phyloP scores from a whole-genome alignment of 1,140 invertebrate species.

The Cydia strobilella region DNA sequence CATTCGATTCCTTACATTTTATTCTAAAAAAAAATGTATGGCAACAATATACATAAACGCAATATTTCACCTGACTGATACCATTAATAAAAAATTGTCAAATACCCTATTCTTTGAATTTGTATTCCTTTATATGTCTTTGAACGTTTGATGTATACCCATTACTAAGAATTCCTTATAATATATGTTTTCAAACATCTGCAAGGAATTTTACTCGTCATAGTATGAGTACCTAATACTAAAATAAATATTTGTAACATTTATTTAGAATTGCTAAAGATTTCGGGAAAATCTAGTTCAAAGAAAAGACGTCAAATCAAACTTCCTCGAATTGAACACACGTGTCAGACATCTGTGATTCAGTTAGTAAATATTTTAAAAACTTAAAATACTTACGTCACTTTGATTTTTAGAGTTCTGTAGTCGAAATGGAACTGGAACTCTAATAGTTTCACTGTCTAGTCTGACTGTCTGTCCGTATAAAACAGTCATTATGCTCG shows the following conservation, averaged over 20 bases:
- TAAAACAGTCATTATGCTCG: no score
- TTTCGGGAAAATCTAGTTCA: not conserved
- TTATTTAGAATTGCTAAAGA: not conserved
- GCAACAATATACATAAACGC: no score
- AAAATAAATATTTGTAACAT: slow-evolving; percentile 18
- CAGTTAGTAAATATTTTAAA: not conserved
- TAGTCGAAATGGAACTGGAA: no score
- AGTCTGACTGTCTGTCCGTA: no score
- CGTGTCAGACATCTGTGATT: not conserved
- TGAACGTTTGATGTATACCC: slow-evolving; percentile 6
- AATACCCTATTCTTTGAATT: slow-evolving; percentile 18
- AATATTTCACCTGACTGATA: no score
- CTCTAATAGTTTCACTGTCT: no score
- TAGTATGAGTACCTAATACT: not conserved
- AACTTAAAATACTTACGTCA: not conserved
- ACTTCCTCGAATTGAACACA: not conserved
- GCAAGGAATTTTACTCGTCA: not conserved
- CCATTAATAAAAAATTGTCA: no score
- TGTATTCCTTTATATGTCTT: not conserved
- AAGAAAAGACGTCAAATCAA: not conserved
- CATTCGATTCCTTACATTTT: no score
- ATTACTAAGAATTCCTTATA: not conserved
- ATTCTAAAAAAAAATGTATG: no score
- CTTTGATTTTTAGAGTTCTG: no score
- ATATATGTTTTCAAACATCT: not conserved